Evolutionary conservation across 2,888 invertebrate species (phyloP), one percentile per base, ranked within the genome.

Genomic region (Lacanobia wlatinum): DNA sequence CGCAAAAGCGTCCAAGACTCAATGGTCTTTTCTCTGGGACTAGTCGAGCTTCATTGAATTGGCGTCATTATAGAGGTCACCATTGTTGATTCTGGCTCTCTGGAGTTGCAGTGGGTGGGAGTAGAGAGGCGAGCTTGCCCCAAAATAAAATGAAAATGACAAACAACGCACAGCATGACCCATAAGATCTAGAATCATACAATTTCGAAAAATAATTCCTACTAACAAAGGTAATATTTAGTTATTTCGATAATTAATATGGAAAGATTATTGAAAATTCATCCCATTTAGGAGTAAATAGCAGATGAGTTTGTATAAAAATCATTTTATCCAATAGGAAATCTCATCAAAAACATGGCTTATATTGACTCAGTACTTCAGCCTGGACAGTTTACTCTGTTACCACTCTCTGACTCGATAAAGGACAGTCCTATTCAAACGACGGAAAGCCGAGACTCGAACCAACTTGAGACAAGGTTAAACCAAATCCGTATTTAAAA

Each of bases 401-500:
- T 10, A 38, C 5, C 34, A 18, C 40, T n/a, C 21, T n/a, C 21
- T 23, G 10, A 40, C 8, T 10, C 40, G 23, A 52, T 34, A 53
- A 53, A 43, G n/a, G 12, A 53, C 23, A 48, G 6, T 21, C 48
- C 12, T 16, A 52, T 43, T 10, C 43, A 76, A 67, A 76, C 46
- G 52, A 68, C 12, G 23, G 60, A 43, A 60, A 38, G 9, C 21
- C 55, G 16, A 70, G 5, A 43, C 52, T 63, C n/a, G 38, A 53
- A 6, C 63, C 48, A 59, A 72, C 58, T 63, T 48, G 40, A 72
- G 48, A 63, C 52, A 23, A 46, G 23, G 59, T 59, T 43, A 46
- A 59, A 78, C 34, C 12, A 59, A 72, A 71, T 72, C 73, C 78
- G 52, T 23, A 63, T 76, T 80, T 73, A 73, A 79, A 79, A 74